Conservation (phyloP, 2,888 invertebrate genomes). For the Schrankia costaestrigalis region DNA sequence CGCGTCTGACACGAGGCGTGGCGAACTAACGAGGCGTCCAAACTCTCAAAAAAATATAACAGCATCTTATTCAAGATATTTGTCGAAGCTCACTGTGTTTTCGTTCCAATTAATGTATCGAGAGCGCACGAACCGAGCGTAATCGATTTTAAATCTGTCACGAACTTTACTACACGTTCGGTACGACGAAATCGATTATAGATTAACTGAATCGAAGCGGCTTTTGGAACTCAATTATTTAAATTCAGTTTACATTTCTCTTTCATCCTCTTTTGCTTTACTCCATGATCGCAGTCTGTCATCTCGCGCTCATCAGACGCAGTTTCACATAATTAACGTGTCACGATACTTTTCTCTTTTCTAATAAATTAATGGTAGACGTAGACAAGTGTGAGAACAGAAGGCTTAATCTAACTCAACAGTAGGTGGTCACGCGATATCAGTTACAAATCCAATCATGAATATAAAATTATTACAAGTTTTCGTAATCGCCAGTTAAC, state of each 20-base stretch:
- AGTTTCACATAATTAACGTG: constrained; percentile 15
- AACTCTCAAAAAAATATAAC: constrained; percentile 29
- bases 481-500: constrained; percentile 21
- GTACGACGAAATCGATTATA: constrained; percentile 46
- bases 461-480: constrained; percentile 16
- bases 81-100: constrained; percentile 44
- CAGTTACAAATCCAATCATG: constrained; percentile 12
- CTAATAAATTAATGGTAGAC: not conserved
- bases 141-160: constrained; percentile 59
- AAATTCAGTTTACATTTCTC: constrained; percentile 28
- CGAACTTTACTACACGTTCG: constrained; percentile 45
- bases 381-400: not conserved
- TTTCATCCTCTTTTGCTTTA: constrained; percentile 23
- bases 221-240: constrained; percentile 38
- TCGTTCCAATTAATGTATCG: constrained; percentile 67
- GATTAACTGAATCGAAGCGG: constrained; percentile 33
- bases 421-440: constrained; percentile 19
- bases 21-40: constrained; percentile 49
- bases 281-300: constrained; percentile 18
- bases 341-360: not conserved
- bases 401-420: too few species aligned
- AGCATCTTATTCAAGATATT: constrained; percentile 50
- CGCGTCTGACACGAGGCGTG: constrained; percentile 42
- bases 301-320: too few species aligned
- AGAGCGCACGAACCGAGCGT: constrained; percentile 55